These are phyloP conservation scores for Papilio machaon DNA, from an alignment of 1,140 invertebrate genomes.

Conservation along the genomic window DNA sequence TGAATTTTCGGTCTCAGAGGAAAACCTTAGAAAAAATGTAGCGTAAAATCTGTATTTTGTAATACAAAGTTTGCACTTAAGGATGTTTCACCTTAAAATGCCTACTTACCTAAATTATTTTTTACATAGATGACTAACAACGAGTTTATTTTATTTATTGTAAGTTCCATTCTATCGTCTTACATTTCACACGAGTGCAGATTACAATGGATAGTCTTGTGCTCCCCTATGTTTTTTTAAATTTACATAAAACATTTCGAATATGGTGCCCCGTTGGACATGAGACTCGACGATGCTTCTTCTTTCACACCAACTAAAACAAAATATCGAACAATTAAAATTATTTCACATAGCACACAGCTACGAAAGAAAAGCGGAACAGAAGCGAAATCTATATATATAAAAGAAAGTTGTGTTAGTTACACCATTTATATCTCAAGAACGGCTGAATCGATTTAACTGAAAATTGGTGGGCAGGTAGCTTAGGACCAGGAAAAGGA, in stretches of 20 bases:
- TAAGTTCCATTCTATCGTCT: conserved; percentile 34
- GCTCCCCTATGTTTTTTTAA: conserved; percentile 44
- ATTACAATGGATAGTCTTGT: conserved; percentile 48
- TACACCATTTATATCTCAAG: too few species aligned
- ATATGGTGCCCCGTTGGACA: conserved; percentile 64
- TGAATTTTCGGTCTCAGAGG: not conserved
- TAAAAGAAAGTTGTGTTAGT: too few species aligned
- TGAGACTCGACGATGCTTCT: conserved; percentile 60
- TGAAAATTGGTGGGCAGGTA: too few species aligned
- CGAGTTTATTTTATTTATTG: conserved; percentile 38
- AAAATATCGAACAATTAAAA: not conserved
- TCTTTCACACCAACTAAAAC: conserved; percentile 71
- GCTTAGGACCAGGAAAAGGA: too few species aligned
- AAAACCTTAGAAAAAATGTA: not conserved
- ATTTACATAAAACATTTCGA: conserved; percentile 74
- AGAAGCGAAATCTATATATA: not conserved
- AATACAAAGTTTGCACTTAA: not conserved
- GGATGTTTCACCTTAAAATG: conserved; percentile 28
- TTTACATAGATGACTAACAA: conserved; percentile 50
- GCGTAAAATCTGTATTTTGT: not conserved
- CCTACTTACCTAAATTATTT: conserved; percentile 41
- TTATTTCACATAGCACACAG: conserved; percentile 4
- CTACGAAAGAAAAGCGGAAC: not conserved
- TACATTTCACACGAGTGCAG: conserved; percentile 37
- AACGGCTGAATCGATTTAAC: too few species aligned